A percentile compares a stretch with the other conserved stretches of the same genome.
Conservation (phyloP, 2,113 vertebrate genomes). For the Dipodomys merriami region DNA sequence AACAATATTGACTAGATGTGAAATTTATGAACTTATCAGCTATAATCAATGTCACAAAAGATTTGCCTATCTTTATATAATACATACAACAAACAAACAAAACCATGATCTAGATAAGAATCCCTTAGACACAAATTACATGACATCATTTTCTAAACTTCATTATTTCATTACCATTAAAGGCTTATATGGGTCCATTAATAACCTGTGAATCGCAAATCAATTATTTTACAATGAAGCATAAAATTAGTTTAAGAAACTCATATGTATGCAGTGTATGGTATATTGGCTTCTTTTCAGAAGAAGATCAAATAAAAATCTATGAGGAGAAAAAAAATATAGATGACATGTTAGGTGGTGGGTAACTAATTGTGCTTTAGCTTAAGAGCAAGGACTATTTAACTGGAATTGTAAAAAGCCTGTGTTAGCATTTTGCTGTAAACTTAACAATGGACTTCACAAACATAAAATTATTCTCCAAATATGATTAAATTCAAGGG, state of each 20-base stretch:
- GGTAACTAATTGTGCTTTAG: slow-evolving; percentile 26
- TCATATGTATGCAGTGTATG: not conserved
- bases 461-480: slow-evolving; percentile 50
- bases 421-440: slow-evolving; percentile 22
- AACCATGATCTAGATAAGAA: not conserved
- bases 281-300: slow-evolving; percentile 43
- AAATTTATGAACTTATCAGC: not conserved
- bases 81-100: not conserved
- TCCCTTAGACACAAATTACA: slow-evolving; percentile 1
- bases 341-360: slow-evolving; percentile 27
- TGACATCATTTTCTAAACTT: slow-evolving; percentile 25
- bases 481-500: slow-evolving; percentile 22
- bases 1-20: not conserved
- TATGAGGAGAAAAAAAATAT: slow-evolving; percentile 40
- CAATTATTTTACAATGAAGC: slow-evolving; percentile 66
- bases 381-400: slow-evolving; percentile 20
- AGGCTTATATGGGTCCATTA: slow-evolving; percentile 38
- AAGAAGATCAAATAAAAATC: slow-evolving; percentile 54
- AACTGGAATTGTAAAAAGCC: not conserved
- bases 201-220: slow-evolving; percentile 60
- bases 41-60: not conserved
- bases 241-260: slow-evolving; percentile 66
- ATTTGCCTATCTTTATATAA: not conserved
- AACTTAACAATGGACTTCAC: not conserved
- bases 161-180: slow-evolving; percentile 64